Percentiles rank a stretch among this genome's conserved stretches.
Evolutionary conservation across 2,888 invertebrate genomes (phyloP).

Genomic region (Dusona sp.): DNA sequence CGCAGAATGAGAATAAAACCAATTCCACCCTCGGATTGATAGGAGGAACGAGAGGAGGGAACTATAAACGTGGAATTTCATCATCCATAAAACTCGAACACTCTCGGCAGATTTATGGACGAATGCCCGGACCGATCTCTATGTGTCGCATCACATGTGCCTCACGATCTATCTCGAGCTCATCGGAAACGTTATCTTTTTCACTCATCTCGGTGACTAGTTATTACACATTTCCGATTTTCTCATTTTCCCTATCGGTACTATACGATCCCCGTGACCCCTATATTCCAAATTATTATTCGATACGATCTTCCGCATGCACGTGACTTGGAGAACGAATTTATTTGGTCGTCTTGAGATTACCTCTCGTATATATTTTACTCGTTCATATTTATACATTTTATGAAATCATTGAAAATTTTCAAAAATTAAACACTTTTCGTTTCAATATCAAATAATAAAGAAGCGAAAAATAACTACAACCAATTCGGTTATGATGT

Average conservation of each 20-base stretch:
- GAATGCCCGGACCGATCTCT: slow-evolving; percentile 34
- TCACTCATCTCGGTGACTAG: slow-evolving; percentile 26
- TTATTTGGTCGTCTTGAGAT: not conserved
- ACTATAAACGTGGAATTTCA: slow-evolving; percentile 57
- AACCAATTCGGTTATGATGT: not conserved
- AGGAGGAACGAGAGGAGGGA: slow-evolving; percentile 8
- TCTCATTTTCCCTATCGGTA: not conserved
- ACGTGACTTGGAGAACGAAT: not conserved
- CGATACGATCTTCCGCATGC: slow-evolving; percentile 1
- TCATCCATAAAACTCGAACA: slow-evolving; percentile 66
- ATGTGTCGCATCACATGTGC: slow-evolving; percentile 41
- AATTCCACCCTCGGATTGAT: slow-evolving; percentile 16
- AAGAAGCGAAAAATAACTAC: not conserved
- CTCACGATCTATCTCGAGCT: slow-evolving; percentile 45
- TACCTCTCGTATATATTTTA: not conserved
- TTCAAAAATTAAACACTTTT: not conserved
- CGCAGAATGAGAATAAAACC: slow-evolving; percentile 2
- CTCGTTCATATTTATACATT: not conserved
- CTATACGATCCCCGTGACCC: not conserved
- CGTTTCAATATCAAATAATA: not conserved
- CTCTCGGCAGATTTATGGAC: slow-evolving; percentile 61
- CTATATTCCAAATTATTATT: not conserved
- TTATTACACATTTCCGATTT: slow-evolving; percentile 41
- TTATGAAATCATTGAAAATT: not conserved
- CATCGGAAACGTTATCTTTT: slow-evolving; percentile 4